Evolutionary conservation across 2,797 vertebrate genomes (phyloP).

Genomic region (Neomorphus geoffroyi): DNA sequence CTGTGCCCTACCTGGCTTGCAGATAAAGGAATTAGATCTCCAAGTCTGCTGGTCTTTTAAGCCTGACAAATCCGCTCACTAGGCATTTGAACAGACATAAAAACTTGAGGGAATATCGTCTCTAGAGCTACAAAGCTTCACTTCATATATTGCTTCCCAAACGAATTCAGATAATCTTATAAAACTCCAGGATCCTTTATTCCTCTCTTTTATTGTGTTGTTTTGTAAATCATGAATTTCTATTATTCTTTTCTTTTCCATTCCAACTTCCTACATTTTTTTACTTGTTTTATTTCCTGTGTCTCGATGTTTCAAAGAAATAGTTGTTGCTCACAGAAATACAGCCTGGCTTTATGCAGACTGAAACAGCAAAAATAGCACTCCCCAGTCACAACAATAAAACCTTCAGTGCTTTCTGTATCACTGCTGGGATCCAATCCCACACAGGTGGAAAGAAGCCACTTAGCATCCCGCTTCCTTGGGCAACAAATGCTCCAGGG

Average conservation of each 20-base stretch:
- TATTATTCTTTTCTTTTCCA: not conserved
- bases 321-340: not conserved
- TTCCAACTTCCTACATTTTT: not conserved
- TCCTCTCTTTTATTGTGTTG: not conserved
- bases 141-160: not conserved
- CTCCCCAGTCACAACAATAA: not conserved
- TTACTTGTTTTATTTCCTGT: not conserved
- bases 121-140: not conserved
- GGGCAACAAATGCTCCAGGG: not conserved
- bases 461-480: not conserved
- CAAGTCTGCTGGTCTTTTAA: not conserved
- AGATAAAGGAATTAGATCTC: conserved; percentile 29
- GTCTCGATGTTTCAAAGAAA: not conserved
- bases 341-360: not conserved
- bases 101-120: not conserved
- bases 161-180: not conserved
- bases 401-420: not conserved
- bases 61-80: conserved; percentile 12
- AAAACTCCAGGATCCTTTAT: not conserved
- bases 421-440: not conserved
- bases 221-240: not conserved
- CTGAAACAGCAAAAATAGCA: not conserved
- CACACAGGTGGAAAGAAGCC: not conserved
- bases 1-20: conserved; percentile 52
- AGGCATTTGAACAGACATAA: not conserved